Evolutionary conservation across 2,113 vertebrate species (phyloP), one percentile per base, ranked within the genome.

Genomic region (Psophia crepitans): DNA sequence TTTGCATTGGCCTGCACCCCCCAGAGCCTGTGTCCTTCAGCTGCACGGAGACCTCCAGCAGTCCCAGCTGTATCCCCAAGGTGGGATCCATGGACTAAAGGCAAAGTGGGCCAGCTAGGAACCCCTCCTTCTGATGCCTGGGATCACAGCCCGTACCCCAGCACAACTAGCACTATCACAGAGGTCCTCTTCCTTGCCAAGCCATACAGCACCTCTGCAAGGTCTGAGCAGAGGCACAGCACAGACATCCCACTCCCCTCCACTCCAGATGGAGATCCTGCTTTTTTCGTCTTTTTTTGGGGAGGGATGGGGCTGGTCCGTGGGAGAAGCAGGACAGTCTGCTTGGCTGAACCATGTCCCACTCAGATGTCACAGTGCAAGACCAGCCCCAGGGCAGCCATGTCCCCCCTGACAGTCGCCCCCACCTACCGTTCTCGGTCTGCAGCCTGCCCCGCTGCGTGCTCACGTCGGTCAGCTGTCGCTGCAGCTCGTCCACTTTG

Each of bases 401-500:
- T 0, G 0, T 17, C 16, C 57, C 6, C 65, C 23, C 41, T 14
- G 30, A 33, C n/a, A 11, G n/a, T 9, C 2, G 3, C 53, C 56
- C 49, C 7, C 30, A 71, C 93, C 12, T 96, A 99, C 99, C 98
- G 0, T 98, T 98, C 97, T 99, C 99, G 0, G 99, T 98, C 94
- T 99, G 99, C 77, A 99, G 98, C 44, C 98, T 96, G 88, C 98
- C 99, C 44, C 98, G 98, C 95, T 98, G 98, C 1, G 98, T 94
- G 92, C 78, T 98, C 46, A 98, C 97, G 0, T 99, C 99, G 0
- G 84, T 98, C 95, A 99, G 98, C 74, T 99, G 99, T 7, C 99
- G 98, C 95, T 99, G 99, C 91, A 99, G 98, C 97, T 99, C 99
- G 0, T 99, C 99, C 53, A 98, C 98, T 61, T 99, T 99, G 95